These are phyloP conservation scores for Eremobia ochroleuca DNA, from an alignment of 2,888 invertebrate genomes.

Conservation along the genomic window DNA sequence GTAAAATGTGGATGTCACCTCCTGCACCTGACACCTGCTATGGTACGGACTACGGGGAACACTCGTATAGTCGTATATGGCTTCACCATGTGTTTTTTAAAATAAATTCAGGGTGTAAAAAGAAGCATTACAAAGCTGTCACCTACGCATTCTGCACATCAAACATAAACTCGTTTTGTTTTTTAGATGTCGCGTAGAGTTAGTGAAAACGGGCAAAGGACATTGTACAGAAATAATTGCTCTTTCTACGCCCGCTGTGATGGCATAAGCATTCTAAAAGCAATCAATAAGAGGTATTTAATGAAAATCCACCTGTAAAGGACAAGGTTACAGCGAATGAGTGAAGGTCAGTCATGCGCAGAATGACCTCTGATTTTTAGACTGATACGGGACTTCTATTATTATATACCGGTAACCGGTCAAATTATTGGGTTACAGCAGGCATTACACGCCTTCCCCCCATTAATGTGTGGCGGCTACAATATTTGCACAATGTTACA, in stretches of 20 bases:
- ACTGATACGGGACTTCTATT: background rate
- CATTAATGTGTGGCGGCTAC: no score
- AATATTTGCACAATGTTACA: no score
- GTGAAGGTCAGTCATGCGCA: conserved; percentile 12
- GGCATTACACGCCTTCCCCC: no score
- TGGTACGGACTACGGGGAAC: background rate
- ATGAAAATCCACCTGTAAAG: background rate
- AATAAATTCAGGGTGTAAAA: no score
- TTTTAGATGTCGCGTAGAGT: background rate
- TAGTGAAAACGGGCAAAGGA: background rate
- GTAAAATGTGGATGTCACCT: background rate
- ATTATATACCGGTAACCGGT: background rate
- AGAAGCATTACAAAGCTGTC: no score
- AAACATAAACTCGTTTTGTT: background rate
- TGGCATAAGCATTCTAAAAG: background rate
- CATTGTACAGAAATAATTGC: background rate
- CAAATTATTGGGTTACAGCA: no score
- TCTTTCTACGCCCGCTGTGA: background rate
- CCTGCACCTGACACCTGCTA: background rate
- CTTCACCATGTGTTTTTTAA: background rate
- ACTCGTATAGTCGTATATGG: background rate
- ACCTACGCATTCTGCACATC: background rate
- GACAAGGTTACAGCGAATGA: conserved; percentile 9
- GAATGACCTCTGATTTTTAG: background rate
- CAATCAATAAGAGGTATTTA: conserved; percentile 8